Evolutionary conservation across 2,888 invertebrate genomes (phyloP).

Genomic region (Aphidius colemani): DNA sequence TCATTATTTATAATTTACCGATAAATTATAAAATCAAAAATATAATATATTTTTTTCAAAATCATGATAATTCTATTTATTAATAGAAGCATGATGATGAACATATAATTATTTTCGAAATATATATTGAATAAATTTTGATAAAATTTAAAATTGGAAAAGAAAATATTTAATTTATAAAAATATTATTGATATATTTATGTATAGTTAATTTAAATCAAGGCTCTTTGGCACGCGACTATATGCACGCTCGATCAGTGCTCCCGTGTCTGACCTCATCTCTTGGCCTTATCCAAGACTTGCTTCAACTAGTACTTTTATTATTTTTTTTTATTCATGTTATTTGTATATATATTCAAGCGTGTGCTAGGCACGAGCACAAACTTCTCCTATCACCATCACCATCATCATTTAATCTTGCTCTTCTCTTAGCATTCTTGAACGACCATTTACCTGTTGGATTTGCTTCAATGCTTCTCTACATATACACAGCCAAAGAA

Average conservation of each 20-base stretch:
- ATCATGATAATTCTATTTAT: no score
- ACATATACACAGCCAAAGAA: background rate
- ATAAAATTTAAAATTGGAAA: no score
- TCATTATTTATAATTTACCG: no score
- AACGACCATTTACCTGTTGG: slow-evolving; percentile 3
- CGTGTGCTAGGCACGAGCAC: slow-evolving; percentile 43
- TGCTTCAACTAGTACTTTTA: background rate
- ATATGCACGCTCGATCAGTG: slow-evolving; percentile 24
- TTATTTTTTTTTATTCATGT: slow-evolving; percentile 13
- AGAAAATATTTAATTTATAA: no score
- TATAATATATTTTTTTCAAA: no score
- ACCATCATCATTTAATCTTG: slow-evolving; percentile 29
- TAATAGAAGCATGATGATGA: no score
- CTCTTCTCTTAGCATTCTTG: slow-evolving; percentile 27
- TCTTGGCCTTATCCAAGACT: slow-evolving; percentile 17
- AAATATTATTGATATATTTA: slow-evolving; percentile 6
- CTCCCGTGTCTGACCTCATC: slow-evolving; percentile 15
- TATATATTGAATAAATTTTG: no score
- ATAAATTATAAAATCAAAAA: no score
- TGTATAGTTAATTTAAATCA: background rate
- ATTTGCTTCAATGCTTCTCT: no score
- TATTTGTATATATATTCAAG: slow-evolving; percentile 35
- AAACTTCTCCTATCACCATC: slow-evolving; percentile 39
- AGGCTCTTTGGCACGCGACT: slow-evolving; percentile 18
- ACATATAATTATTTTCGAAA: no score